phyloP scores from a whole-genome alignment of 1,140 invertebrate genomes.

The Bombus ignitus region DNA sequence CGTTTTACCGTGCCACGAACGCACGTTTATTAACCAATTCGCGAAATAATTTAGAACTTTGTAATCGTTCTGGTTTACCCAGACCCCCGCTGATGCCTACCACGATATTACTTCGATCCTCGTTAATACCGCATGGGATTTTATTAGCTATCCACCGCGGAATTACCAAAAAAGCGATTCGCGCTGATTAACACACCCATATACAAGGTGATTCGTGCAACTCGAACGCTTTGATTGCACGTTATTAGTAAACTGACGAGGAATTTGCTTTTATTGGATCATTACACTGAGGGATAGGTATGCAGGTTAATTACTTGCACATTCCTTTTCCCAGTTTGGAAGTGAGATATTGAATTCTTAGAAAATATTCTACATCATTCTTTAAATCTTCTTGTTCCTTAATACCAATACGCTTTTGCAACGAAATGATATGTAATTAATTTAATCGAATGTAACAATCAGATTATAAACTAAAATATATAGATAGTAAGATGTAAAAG shows the following conservation, averaged over 20 bases:
- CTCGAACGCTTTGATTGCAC: neutral
- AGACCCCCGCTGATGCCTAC: neutral
- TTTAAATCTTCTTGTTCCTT: neutral
- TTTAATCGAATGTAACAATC: too few relatives aligned
- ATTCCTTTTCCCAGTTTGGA: neutral
- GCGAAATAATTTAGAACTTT: slow-evolving; percentile 35
- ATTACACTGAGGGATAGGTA: neutral
- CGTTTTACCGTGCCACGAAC: slow-evolving; percentile 11
- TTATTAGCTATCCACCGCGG: slow-evolving; percentile 16
- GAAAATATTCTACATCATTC: neutral
- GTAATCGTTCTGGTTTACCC: neutral
- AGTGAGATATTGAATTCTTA: neutral
- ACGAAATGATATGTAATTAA: neutral
- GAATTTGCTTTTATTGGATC: neutral
- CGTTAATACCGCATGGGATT: slow-evolving; percentile 38
- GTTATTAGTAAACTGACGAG: neutral
- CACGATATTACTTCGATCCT: slow-evolving; percentile 22
- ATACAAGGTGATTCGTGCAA: slow-evolving; percentile 3
- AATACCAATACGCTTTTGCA: neutral
- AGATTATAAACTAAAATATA: too few relatives aligned
- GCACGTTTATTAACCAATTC: slow-evolving; percentile 31
- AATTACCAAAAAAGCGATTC: slow-evolving; percentile 23
- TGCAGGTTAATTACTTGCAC: neutral
- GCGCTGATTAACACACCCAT: neutral
- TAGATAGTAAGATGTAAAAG: too few relatives aligned